phyloP scores from a whole-genome alignment of 2,888 invertebrate genomes.

The Pterostichus madidus region DNA sequence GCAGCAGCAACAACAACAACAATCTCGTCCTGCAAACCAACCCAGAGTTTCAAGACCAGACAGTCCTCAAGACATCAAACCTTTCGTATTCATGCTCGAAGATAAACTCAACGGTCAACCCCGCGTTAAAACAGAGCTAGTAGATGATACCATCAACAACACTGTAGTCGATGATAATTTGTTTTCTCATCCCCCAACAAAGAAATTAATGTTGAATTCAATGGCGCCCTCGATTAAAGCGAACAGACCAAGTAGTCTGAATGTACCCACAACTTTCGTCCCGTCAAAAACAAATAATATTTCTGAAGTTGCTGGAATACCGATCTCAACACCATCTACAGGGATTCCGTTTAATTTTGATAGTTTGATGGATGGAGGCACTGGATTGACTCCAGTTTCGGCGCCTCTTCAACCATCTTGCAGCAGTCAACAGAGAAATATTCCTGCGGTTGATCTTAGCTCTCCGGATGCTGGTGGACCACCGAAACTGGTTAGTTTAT shows the following conservation, averaged over 20 bases:
- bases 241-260: conserved; percentile 86
- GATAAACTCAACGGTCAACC: conserved; percentile 76
- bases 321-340: conserved; percentile 92
- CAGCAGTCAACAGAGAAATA: conserved; percentile 87
- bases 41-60: conserved; percentile 75
- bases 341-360: conserved; percentile 95
- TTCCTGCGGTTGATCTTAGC: conserved; percentile 82
- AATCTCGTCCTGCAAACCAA: neutral
- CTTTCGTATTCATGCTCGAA: conserved; percentile 71
- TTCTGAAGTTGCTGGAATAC: conserved; percentile 87
- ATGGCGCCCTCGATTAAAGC: conserved; percentile 76
- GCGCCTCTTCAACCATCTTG: conserved; percentile 85
- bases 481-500: conserved; percentile 91
- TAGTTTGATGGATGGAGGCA: conserved; percentile 95
- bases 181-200: conserved; percentile 74
- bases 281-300: conserved; percentile 76
- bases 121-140: conserved; percentile 80
- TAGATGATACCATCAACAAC: conserved; percentile 74
- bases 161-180: conserved; percentile 77
- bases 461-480: conserved; percentile 88
- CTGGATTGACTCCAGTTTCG: conserved; percentile 92
- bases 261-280: conserved; percentile 81
- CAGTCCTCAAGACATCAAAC: conserved; percentile 81
- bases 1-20: no score
- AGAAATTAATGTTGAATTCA: conserved; percentile 75